phyloP scores from a whole-genome alignment of 2,113 vertebrate species.

The Leucosticte australis region DNA sequence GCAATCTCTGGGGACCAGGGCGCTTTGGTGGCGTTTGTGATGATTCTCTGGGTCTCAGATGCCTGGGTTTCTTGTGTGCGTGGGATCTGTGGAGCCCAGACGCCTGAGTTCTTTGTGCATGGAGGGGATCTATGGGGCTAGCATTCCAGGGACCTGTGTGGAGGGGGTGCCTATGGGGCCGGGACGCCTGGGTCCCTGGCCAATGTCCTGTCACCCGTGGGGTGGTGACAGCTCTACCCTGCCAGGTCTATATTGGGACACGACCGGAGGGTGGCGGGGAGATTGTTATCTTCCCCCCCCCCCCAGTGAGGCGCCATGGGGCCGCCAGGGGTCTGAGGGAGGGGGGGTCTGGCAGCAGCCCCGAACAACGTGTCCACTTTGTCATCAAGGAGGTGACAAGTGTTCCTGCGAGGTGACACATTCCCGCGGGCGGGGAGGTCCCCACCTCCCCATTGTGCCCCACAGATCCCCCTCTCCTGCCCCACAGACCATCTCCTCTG shows the following conservation, averaged over 20 bases:
- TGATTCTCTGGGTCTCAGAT: background rate
- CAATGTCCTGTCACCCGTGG: background rate
- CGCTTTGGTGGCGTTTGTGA: background rate
- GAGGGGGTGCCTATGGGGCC: background rate
- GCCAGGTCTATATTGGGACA: background rate
- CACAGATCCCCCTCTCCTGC: background rate
- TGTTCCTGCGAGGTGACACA: background rate
- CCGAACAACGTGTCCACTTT: background rate
- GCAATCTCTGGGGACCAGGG: background rate
- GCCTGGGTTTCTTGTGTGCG: background rate
- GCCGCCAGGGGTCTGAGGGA: background rate
- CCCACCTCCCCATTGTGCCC: background rate
- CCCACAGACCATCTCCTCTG: background rate
- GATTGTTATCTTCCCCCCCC: background rate
- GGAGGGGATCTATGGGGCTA: background rate
- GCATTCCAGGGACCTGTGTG: background rate
- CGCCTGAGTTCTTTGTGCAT: background rate
- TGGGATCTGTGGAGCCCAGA: background rate
- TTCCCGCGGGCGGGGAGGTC: background rate
- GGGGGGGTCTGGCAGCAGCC: background rate
- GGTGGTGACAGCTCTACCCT: background rate
- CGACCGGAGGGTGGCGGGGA: too few species aligned
- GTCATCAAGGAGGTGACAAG: background rate
- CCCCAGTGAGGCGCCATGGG: background rate
- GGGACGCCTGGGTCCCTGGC: background rate